Base-by-base conservation (phyloP, 2,797 vertebrate species). In the Hyperoplus lanceolatus region DNA sequence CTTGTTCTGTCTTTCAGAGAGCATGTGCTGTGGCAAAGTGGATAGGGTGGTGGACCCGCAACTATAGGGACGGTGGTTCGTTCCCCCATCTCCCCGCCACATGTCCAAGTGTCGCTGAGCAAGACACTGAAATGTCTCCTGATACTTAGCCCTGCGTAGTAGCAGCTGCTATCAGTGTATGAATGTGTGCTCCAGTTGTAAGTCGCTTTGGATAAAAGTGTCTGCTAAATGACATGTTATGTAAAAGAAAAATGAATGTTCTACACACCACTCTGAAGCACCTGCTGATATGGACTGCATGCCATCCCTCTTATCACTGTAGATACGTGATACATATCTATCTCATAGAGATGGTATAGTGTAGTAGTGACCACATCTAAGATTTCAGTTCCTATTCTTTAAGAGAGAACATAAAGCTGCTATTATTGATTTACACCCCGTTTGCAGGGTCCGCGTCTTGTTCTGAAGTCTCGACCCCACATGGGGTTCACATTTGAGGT, bases 391-490 rank as follows among this genome's bases (percentile, higher is more conserved):
- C 8, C 39, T 56, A 13, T 42, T 75, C n/a, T 38, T 10, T 56
- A 39, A 46, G 8, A 38, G 48, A 41, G 21, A 60, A 56, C 69
- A n/a, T 60, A 18, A 46, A 54, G 51, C 42, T 55, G 48, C 45
- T 66, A 46, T 73, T 56, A 65, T 66, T 79, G 70, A 70, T 64
- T 73, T 71, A 42, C 57, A 39, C 70, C 59, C 21, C 55, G 39
- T 6, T 9, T 29, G 18, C 36, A 41, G 36, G 9, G 18, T 41
- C 14, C 16, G 11, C 66, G 1, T 55, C 50, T 58, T n/a, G 42
- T 68, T 42, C 75, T 60, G 13, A 76, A 53, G 53, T 18, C 64
- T 70, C 42, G 70, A 81, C 82, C 77, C 61, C 54, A 10, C 0
- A 8, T 53, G 6, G 29, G 18, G 76, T 15, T 66, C 56, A 21